phyloP scores from a whole-genome alignment of 2,888 invertebrate genomes.

The Hipparchia sbordonii region DNA sequence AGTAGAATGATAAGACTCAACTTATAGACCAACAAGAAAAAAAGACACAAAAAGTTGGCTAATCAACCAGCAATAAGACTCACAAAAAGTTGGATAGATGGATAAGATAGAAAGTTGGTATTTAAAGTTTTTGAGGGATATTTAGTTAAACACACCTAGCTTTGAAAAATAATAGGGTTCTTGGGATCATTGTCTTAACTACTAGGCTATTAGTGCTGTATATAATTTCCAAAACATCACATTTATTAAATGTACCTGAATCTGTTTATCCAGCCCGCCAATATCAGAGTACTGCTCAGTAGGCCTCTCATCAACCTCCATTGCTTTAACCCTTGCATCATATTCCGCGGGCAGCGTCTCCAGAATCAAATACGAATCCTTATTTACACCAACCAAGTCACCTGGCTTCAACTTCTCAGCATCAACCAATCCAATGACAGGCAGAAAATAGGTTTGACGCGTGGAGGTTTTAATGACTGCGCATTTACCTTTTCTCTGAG shows the following conservation, averaged over 20 bases:
- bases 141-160: too few relatives aligned
- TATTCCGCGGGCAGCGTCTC: conserved; percentile 99
- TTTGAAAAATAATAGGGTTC: too few relatives aligned
- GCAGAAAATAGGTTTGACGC: conserved; percentile 98
- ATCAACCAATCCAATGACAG: conserved; percentile 99
- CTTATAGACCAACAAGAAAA: too few relatives aligned
- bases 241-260: conserved; percentile 79
- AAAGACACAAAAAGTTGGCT: too few relatives aligned
- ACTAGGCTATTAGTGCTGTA: too few relatives aligned
- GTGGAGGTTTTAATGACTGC: conserved; percentile 99
- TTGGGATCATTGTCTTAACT: too few relatives aligned
- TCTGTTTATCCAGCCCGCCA: conserved; percentile 99
- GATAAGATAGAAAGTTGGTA: too few relatives aligned
- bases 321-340: conserved; percentile 98
- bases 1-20: too few relatives aligned
- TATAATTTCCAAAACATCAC: too few relatives aligned
- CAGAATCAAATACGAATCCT: conserved; percentile 98
- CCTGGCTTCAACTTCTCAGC: conserved; percentile 99
- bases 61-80: too few relatives aligned
- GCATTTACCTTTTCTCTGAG: conserved; percentile 99
- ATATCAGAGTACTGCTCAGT: conserved; percentile 99
- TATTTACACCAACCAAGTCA: conserved; percentile 96
- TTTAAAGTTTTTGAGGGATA: too few relatives aligned
- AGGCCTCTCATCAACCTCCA: conserved; percentile 99
- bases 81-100: too few relatives aligned